Evolutionary conservation across 2,113 vertebrate species (phyloP), one percentile per base, ranked within the genome.

Genomic region (Ceyx melanurus): DNA sequence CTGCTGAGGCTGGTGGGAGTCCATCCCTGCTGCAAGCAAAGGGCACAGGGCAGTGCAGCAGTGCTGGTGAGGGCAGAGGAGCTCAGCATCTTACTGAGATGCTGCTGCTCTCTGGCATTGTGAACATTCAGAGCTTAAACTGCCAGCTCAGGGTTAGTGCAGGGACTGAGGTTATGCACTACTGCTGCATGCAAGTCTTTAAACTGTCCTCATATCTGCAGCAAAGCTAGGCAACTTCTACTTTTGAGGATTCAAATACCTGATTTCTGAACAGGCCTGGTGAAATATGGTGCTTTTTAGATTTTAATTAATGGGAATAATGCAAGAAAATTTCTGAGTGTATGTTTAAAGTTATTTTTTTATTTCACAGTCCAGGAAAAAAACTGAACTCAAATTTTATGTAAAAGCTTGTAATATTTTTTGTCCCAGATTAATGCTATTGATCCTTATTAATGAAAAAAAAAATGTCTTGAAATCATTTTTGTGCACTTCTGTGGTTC

Each of bases 1-100:
- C 66, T 42, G 13, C 11, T 4, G 18, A 25, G 40, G 48, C 31
- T 35, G 61, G 37, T 26, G 43, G 71, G 48, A 85, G 9, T n/a
- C 54, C 35, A 9, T 11, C 9, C 45, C 35, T 15, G 25, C 26
- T 31, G 46, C 65, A 13, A 18, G 35, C 2, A 1, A 26, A 28
- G 31, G 48, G 28, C 54, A 28, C 0, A 0, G 60, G 53, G 17
- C 58, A 74, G 26, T 9, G 1, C 28, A 18, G 67, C 40, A 21
- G 0, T 3, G 0, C 11, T 4, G 50, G 31, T 0, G 6, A 31
- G 37, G 48, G 57, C 42, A 67, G 57, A 48, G 53, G 11, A 28
- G 86, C 33, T 65, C 50, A 18, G 40, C 21, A 8, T 11, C n/a
- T 45, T 13, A 13, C 43, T 0, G 0, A 7, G 58, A 6, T 15